Base-by-base conservation (phyloP, 2,113 vertebrate species). In the Cygnus atratus region DNA sequence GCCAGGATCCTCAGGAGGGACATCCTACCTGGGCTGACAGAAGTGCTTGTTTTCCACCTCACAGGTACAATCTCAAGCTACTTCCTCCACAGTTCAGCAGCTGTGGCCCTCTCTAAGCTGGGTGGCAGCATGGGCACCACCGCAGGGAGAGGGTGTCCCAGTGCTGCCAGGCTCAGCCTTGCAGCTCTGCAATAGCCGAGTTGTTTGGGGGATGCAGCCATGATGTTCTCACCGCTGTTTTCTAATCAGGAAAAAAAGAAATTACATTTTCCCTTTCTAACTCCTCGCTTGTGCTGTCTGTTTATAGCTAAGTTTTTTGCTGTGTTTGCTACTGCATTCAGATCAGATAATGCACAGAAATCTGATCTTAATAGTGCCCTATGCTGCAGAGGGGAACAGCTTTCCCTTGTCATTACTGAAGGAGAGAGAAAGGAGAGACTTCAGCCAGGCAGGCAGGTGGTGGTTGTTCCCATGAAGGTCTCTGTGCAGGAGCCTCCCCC, bases 401-500 rank as follows among this genome's bases (percentile, higher is more conserved):
- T 68, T 75, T 82, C 50, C 46, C 43, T 71, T 46, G 41, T 54
- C 43, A 15, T 35, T 77, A 65, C 28, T 77, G 65, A 71, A 44
- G 24, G 33, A 28, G 33, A 77, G 72, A 59, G 71, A 39, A 71
- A 52, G 9, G 22, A 33, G 70, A 65, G 37, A 12, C 28, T 65
- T 77, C 43, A n/a, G 0, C 0, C 0, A 2, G 35, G 31, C 14
- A 22, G 33, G 63, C 31, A 39, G 37, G 65, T 46, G 33, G 43
- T 41, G 43, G 28, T 4, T 66, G 37, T 54, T 46, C 65, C 29
- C 37, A 31, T 61, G n/a, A 41, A 54, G 14, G 25, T 37, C 39
- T 52, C 43, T 54, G 2, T 39, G 35, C 55, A 76, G 50, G 7
- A 71, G 2, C 41, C 31, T 57, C 19, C 18, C 18, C 15, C 11